Evolutionary conservation across 1,140 invertebrate genomes (phyloP).

Genomic region (Zophobas morio): DNA sequence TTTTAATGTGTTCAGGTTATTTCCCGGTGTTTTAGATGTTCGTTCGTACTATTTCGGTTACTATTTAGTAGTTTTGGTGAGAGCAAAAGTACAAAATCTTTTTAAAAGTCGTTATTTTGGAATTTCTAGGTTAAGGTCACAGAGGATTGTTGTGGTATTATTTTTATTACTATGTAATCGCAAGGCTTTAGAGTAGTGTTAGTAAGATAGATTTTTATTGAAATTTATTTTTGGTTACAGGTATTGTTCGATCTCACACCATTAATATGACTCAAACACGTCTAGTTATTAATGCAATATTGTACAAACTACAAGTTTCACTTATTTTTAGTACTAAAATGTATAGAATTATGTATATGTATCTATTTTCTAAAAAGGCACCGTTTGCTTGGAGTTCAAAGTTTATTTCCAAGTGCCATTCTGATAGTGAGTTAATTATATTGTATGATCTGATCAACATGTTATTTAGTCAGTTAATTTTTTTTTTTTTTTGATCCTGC

Average conservation of each 20-base stretch:
- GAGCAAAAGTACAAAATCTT: conserved; percentile 66
- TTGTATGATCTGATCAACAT: conserved; percentile 29
- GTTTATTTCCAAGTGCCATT: conserved; percentile 33
- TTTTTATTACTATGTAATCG: conserved; percentile 29
- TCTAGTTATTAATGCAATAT: conserved; percentile 34
- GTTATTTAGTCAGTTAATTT: conserved; percentile 21
- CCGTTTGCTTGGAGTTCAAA: conserved; percentile 33
- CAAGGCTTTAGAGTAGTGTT: conserved; percentile 30
- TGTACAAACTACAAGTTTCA: conserved; percentile 25
- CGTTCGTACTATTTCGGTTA: conserved; percentile 34
- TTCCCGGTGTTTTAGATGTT: conserved; percentile 11
- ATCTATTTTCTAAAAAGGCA: conserved; percentile 21
- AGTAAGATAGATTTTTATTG: conserved; percentile 10
- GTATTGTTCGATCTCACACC: conserved; percentile 37
- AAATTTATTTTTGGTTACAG: conserved; percentile 13
- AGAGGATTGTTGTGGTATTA: conserved; percentile 44
- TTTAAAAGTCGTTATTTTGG: background rate
- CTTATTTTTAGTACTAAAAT: conserved; percentile 21
- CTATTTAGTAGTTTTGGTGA: conserved; percentile 62
- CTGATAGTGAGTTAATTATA: conserved; percentile 4
- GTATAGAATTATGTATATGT: conserved; percentile 1
- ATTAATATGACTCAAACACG: conserved; percentile 1
- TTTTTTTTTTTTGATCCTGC: background rate
- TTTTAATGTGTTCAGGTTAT: conserved; percentile 35
- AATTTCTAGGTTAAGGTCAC: conserved; percentile 11